A percentile compares a stretch with the other conserved stretches of the same genome.
phyloP scores from a whole-genome alignment of 1,140 invertebrate genomes.

The Ditylenchus dipsaci region DNA sequence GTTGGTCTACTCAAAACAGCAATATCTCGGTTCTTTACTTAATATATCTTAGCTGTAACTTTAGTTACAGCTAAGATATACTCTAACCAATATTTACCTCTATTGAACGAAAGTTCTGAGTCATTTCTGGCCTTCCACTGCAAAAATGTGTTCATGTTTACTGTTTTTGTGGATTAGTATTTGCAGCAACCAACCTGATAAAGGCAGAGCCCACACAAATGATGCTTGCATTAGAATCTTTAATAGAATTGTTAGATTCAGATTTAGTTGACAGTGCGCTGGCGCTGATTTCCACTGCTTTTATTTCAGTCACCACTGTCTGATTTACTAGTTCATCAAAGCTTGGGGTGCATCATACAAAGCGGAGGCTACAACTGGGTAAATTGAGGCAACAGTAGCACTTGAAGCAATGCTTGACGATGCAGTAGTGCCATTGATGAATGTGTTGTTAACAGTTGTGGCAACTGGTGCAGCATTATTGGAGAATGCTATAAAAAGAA shows the following conservation, averaged over 20 bases:
- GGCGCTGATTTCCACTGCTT: background rate
- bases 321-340: background rate
- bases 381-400: background rate
- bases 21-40: no score
- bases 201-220: conserved; percentile 62
- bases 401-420: background rate
- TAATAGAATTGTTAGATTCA: background rate
- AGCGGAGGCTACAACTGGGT: conserved; percentile 9
- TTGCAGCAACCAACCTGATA: conserved; percentile 59
- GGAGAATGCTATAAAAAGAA: conserved; percentile 8
- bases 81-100: conserved; percentile 51
- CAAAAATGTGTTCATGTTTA: background rate
- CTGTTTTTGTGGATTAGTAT: background rate
- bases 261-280: conserved; percentile 7
- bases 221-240: conserved; percentile 1
- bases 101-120: conserved; percentile 68
- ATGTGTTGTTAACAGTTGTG: conserved; percentile 15
- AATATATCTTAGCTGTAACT: no score
- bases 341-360: conserved; percentile 42
- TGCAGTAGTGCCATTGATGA: background rate
- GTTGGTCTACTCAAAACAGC: no score
- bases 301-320: background rate
- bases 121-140: conserved; percentile 67
- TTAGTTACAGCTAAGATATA: no score
- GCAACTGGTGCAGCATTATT: conserved; percentile 13